These are phyloP conservation scores for Illadopsis cleaveri DNA, from an alignment of 2,113 vertebrate species.

Conservation along the genomic window DNA sequence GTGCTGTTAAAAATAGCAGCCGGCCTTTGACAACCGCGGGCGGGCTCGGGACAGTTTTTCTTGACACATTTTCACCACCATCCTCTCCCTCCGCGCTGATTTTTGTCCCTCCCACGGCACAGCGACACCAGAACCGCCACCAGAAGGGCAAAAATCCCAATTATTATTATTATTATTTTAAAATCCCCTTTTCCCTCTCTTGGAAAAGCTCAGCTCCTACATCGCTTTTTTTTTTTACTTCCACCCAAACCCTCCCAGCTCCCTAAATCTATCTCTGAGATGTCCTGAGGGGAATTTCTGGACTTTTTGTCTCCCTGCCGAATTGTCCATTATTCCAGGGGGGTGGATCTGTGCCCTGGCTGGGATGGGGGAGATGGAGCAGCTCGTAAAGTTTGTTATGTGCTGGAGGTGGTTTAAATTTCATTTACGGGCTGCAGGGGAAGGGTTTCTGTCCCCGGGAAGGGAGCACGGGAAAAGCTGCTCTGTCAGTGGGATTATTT, in stretches of 20 bases:
- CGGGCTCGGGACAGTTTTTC: not conserved
- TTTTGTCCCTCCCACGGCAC: accelerated
- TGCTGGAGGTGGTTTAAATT: not conserved
- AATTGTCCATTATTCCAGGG: not conserved
- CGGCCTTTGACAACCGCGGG: not conserved
- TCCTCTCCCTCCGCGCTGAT: not conserved
- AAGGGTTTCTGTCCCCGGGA: not conserved
- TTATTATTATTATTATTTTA: not conserved
- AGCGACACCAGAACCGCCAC: not conserved
- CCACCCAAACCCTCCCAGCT: not conserved
- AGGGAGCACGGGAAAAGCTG: not conserved
- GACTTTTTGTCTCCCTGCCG: slow-evolving; percentile 10
- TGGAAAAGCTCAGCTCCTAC: not conserved
- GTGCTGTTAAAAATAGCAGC: slow-evolving; percentile 13
- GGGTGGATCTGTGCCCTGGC: not conserved
- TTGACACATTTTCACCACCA: not conserved
- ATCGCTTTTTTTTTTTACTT: not conserved
- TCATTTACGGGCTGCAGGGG: not conserved
- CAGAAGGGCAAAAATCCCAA: not conserved
- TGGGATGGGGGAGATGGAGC: not conserved
- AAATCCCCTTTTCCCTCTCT: not conserved
- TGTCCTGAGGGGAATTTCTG: not conserved
- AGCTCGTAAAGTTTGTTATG: not conserved
- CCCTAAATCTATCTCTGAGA: not conserved
- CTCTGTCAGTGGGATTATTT: not conserved